Evolutionary conservation across 2,113 vertebrate species (phyloP).

Genomic region (Vulpes lagopus): DNA sequence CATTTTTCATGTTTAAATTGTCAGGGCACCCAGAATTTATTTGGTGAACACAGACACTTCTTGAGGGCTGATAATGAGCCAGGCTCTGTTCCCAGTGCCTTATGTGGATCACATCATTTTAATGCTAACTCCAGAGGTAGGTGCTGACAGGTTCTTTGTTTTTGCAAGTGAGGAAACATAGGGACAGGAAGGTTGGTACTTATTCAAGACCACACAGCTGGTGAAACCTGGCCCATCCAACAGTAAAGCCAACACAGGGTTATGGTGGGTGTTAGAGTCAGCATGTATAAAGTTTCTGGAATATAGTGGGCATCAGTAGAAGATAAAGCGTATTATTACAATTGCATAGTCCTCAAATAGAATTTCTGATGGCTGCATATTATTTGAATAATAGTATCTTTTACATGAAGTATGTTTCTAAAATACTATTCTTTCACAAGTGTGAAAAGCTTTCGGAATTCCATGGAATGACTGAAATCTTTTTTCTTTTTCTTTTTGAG

Average conservation of each 20-base stretch:
- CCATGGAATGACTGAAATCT: background rate
- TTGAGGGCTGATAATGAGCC: background rate
- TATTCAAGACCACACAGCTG: background rate
- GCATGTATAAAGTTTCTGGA: background rate
- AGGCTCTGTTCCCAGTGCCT: background rate
- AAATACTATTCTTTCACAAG: background rate
- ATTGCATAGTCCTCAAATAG: background rate
- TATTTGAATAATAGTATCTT: conserved; percentile 1
- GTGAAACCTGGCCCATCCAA: background rate
- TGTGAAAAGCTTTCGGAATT: conserved; percentile 16
- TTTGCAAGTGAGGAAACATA: background rate
- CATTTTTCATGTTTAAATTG: background rate
- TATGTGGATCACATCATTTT: background rate
- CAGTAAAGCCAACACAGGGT: background rate
- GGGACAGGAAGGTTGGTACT: background rate
- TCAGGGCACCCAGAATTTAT: background rate
- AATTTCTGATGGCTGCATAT: background rate
- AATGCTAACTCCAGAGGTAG: background rate
- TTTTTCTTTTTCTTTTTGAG: background rate
- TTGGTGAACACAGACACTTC: background rate
- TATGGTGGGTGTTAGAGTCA: background rate
- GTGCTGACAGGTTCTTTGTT: background rate
- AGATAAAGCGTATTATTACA: background rate
- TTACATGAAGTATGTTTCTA: background rate
- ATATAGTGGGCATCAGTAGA: background rate